phyloP scores from a whole-genome alignment of 2,113 vertebrate species.

The Vidua chalybeata region DNA sequence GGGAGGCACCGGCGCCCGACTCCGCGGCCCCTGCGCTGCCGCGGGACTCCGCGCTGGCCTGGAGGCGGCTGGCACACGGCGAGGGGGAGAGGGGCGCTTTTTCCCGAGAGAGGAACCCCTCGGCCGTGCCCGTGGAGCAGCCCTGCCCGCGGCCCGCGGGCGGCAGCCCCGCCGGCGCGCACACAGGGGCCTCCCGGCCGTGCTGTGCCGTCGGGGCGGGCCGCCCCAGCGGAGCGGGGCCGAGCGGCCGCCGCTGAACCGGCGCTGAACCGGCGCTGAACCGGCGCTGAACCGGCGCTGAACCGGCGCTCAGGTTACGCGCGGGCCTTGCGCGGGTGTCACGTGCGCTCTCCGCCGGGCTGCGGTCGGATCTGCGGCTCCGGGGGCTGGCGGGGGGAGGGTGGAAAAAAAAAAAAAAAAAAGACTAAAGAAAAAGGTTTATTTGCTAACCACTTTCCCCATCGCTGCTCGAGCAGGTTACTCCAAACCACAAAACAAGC shows the following conservation, averaged over 20 bases:
- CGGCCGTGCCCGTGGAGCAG: not conserved
- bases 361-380: not conserved
- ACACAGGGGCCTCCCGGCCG: too few species aligned
- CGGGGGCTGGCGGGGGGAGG: too few species aligned
- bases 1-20: not conserved
- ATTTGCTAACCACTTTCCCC: constrained; percentile 38
- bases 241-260: not conserved
- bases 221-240: too few species aligned
- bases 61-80: not conserved
- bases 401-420: not conserved
- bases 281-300: too few species aligned
- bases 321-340: not conserved
- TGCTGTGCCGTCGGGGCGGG: not conserved
- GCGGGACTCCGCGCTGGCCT: not conserved
- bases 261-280: too few species aligned
- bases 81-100: not conserved
- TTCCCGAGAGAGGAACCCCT: not conserved
- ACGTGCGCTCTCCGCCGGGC: not conserved
- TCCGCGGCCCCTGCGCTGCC: not conserved
- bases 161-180: not conserved
- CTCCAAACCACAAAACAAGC: constrained; percentile 50
- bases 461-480: constrained; percentile 10
- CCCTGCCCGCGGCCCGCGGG: not conserved
- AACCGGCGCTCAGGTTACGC: not conserved
- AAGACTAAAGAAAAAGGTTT: not conserved